These are phyloP conservation scores for Spilarctia lutea DNA, from an alignment of 2,888 invertebrate genomes.

Conservation along the genomic window DNA sequence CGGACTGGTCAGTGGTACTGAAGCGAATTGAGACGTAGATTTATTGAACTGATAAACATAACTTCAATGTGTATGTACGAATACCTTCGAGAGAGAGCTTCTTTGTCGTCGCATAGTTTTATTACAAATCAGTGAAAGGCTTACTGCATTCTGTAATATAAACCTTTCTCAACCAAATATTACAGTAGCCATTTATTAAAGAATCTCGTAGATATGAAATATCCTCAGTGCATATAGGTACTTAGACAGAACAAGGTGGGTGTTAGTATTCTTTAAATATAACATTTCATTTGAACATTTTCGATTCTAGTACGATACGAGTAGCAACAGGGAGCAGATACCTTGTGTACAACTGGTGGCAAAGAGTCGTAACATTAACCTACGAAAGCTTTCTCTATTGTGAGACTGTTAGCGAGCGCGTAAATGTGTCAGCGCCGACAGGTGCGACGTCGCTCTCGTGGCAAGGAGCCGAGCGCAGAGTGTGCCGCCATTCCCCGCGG, in stretches of 20 bases:
- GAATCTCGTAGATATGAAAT: background rate
- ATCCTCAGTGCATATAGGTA: background rate
- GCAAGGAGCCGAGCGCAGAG: background rate
- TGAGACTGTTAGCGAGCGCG: background rate
- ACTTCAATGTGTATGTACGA: background rate
- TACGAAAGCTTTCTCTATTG: background rate
- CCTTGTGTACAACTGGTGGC: background rate
- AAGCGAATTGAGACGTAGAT: background rate
- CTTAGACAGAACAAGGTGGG: background rate
- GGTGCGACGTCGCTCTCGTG: background rate
- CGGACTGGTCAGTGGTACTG: background rate
- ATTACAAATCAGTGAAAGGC: background rate
- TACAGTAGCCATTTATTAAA: background rate
- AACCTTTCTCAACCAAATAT: background rate
- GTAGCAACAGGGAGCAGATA: background rate
- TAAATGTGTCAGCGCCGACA: background rate
- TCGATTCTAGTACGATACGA: background rate
- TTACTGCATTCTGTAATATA: background rate
- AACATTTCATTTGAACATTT: background rate
- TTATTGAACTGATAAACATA: background rate
- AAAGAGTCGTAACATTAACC: background rate
- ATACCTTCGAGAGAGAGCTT: background rate
- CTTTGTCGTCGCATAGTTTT: background rate
- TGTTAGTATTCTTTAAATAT: background rate
- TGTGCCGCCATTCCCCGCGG: conserved; percentile 3